Evolutionary conservation across 2,888 invertebrate genomes (phyloP).

Genomic region (Chrysina gloriosa): DNA sequence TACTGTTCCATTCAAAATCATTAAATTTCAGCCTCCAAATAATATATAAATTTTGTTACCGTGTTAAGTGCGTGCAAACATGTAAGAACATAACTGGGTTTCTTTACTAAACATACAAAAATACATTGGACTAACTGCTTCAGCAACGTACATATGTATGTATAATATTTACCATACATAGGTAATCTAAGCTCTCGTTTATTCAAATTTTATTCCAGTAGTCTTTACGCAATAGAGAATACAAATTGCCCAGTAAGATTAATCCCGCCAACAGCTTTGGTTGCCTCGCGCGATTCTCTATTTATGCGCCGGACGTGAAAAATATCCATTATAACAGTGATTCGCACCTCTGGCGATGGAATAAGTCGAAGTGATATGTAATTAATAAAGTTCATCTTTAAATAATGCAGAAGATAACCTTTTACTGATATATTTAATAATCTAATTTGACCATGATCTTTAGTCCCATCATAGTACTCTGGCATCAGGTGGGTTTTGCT

Average conservation of each 20-base stretch:
- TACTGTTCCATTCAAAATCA: no score
- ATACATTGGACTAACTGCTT: no score
- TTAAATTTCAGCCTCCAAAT: no score
- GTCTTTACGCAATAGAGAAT: not conserved
- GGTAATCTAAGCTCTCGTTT: not conserved
- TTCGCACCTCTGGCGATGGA: slow-evolving; percentile 23
- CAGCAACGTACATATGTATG: no score
- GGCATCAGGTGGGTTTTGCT: slow-evolving; percentile 16
- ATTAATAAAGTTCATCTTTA: slow-evolving; percentile 37
- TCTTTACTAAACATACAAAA: no score
- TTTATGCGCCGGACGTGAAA: not conserved
- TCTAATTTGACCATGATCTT: slow-evolving; percentile 24
- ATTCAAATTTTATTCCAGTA: not conserved
- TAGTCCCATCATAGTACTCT: not conserved
- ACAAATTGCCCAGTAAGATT: not conserved
- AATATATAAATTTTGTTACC: no score
- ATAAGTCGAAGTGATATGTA: slow-evolving; percentile 22
- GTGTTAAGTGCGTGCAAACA: no score
- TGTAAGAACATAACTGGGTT: no score
- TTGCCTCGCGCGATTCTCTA: no score
- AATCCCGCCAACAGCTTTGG: not conserved
- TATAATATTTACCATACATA: no score
- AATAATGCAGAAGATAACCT: slow-evolving; percentile 33
- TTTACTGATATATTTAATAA: slow-evolving; percentile 37
- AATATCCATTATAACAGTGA: no score